Evolutionary conservation across 2,113 vertebrate genomes (phyloP).

Genomic region (Semicossyphus pulcher): DNA sequence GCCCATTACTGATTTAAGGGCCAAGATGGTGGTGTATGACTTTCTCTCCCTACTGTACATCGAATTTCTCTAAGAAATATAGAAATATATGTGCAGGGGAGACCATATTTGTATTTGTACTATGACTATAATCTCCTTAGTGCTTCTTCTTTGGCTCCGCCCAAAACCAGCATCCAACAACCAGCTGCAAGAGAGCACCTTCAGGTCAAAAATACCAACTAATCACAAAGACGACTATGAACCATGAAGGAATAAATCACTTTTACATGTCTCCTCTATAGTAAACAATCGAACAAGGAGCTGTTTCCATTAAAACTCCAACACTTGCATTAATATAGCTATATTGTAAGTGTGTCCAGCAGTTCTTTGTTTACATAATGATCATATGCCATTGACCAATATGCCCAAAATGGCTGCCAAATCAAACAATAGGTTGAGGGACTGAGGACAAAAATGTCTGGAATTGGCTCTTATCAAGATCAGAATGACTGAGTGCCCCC

Average conservation of each 20-base stretch:
- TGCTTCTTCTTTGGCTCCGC: background rate
- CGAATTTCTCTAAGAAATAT: too few species aligned
- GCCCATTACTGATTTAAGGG: background rate
- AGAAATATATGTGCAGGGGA: background rate
- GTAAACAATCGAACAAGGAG: background rate
- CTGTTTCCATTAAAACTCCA: background rate
- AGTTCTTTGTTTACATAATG: background rate
- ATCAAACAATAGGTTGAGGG: constrained; percentile 12
- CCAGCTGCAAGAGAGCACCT: background rate
- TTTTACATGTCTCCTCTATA: background rate
- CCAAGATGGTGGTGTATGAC: too few species aligned
- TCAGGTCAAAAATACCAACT: background rate
- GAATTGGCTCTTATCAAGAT: constrained; percentile 44
- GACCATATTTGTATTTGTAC: background rate
- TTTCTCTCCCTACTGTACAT: too few species aligned
- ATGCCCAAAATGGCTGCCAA: constrained; percentile 48
- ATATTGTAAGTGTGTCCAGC: background rate
- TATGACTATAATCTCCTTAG: background rate
- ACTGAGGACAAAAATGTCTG: constrained; percentile 37
- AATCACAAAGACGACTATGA: too few species aligned
- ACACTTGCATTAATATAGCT: background rate
- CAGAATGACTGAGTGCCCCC: constrained; percentile 21
- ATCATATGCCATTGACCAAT: background rate
- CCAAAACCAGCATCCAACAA: constrained; percentile 4
- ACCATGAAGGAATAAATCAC: too few species aligned